Evolutionary conservation across 2,888 invertebrate genomes (phyloP), one percentile per base, ranked within the genome.

Genomic region (Elegia similella): DNA sequence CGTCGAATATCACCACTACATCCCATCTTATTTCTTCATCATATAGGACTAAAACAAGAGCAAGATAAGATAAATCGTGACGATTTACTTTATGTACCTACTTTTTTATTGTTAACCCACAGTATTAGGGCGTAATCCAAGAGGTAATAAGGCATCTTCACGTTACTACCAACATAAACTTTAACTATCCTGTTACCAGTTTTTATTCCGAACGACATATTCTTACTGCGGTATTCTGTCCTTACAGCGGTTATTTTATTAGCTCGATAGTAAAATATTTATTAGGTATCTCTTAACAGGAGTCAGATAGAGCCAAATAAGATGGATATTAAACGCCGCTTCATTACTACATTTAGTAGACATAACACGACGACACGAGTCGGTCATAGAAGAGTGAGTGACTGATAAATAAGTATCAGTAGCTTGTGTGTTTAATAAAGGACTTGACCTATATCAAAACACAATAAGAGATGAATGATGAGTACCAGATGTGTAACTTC

Each of bases 191-290:
- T 64, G 63, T 68, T 65, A 65, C 62, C 59, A 57, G 60, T 70
- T 75, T 74, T 72, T 56, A 73, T 72, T 67, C 62, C 61, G 56
- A 62, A 60, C 65, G 61, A 68, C 69, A 66, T 65, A 53, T 61
- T 65, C 65, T 60, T 62, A 63, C 43, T 42, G 46, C 30, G 53
- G 29, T 63, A 68, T 65, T 62, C 60, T 73, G 76, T 75, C 70
- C 78, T 77, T 75, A 77, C 64, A 61, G 64, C 59, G 70, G 75
- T 76, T 78, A 77, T 70, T 77, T 80, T 78, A 80, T 78, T 76
- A 71, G 58, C 63, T 63, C 70, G 66, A 56, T 72, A 68, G 68
- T 69, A 69, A 64, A 55, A 59, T 68, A 73, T 75, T 73, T 76
- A 75, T 69, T 68, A n/a, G n/a, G n/a, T n/a, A 62, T 58, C 59